These are phyloP conservation scores for Metalampra italica DNA, from an alignment of 2,888 invertebrate species.

Conservation along the genomic window DNA sequence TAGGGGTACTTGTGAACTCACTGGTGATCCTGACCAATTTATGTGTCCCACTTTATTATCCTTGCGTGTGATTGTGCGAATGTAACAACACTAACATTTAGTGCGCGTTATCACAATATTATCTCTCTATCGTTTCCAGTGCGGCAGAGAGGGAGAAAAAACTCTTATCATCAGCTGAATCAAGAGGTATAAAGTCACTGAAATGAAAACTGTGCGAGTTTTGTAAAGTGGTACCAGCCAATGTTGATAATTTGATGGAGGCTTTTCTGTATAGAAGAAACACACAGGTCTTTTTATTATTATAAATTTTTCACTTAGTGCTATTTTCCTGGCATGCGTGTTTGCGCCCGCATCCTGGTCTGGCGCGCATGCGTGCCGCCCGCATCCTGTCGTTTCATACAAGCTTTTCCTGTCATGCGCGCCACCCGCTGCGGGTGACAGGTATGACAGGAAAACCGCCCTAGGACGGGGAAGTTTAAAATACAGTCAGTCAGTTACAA, in stretches of 20 bases:
- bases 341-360: too few relatives aligned
- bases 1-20: slow-evolving; percentile 24
- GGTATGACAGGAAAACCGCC: too few relatives aligned
- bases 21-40: slow-evolving; percentile 49
- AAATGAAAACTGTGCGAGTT: slow-evolving; percentile 4
- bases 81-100: slow-evolving; percentile 34
- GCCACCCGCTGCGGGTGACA: too few relatives aligned
- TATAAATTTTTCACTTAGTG: neutral
- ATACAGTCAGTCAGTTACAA: too few relatives aligned
- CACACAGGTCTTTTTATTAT: too few relatives aligned
- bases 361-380: too few relatives aligned
- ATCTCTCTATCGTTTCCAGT: slow-evolving; percentile 20
- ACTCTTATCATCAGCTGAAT: slow-evolving; percentile 7
- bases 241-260: neutral
- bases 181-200: slow-evolving; percentile 1
- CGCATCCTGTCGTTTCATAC: too few relatives aligned
- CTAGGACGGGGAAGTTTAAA: too few relatives aligned
- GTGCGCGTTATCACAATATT: slow-evolving; percentile 24
- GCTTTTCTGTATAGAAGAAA: neutral
- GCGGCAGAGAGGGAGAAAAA: slow-evolving; percentile 20
- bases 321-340: too few relatives aligned
- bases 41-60: slow-evolving; percentile 47
- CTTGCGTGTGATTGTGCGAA: slow-evolving; percentile 42
- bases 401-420: too few relatives aligned
- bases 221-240: slow-evolving; percentile 1